Evolutionary conservation across 2,888 invertebrate species (phyloP), one percentile per base, ranked within the genome.

Genomic region (Drosophila mulleri): DNA sequence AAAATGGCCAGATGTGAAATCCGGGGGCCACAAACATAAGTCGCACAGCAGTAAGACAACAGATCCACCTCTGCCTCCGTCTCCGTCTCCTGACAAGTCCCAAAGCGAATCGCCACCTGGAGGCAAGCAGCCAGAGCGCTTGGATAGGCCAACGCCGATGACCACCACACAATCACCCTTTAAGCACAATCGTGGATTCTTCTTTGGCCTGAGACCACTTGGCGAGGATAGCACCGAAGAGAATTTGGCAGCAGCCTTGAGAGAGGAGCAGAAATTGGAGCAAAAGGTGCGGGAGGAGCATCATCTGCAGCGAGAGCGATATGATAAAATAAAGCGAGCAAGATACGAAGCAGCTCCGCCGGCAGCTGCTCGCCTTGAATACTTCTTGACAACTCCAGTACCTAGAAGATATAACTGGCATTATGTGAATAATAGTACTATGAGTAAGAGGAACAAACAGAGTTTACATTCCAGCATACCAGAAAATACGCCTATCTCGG

Each of bases 231-330:
- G 67, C 12, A 62, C 35, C 3, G 18, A 57, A 6, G 39, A 37
- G 9, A 52, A 44, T 14, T 16, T 74, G 29, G 69, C 42, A 0
- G 23, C 45, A 7, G 73, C 88, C 2, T 23, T 60, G 18, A 48
- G 37, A 11, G 83, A 84, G 58, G 80, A 84, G 45, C 65, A 50
- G 0, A 87, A 72, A 42, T 60, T 84, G 35, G 72, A 72, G 54
- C 58, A 68, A 7, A 84, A 75, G n/a, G 85, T 84, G 16, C 78
- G 65, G 8, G 63, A 74, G 26, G 83, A 84, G 59, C 56, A 81
- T 16, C 60, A 68, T 29, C 41, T 64, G 42, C 72, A 76, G 32
- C 62, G 45, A 3, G 60, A 64, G n/a, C 41, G 42, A 2, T 35
- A 61, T 9, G 42, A 52, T 26, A 52, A 3, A 11, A 8, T 3